Base-by-base conservation (phyloP, 2,888 invertebrate species). In the Macropis europaea region DNA sequence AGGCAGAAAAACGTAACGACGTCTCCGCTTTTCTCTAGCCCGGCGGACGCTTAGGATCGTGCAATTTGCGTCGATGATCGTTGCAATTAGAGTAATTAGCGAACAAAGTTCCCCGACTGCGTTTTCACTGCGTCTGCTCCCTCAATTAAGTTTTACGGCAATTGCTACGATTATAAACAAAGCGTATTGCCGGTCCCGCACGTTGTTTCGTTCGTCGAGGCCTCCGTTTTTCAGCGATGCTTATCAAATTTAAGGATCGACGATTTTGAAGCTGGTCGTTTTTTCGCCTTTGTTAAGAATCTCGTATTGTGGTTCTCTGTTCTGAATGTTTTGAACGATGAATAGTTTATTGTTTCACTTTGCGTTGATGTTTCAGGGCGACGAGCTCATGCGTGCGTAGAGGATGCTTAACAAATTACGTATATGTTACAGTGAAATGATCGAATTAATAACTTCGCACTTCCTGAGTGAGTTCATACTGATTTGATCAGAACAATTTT, bases 21-120 rank as follows among this genome's bases (percentile, higher is more conserved):
- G 52, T 28, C 17, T 34, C 15, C 7, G 13, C 7, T 22, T 26
- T 13, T 7, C 36, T 32, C 13, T n/a, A n/a, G n/a, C n/a, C n/a
- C 3, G 24, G n/a, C 6, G 11, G 32, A 11, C 63, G 11, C n/a
- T n/a, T 22, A 11, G 13, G 24, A 42, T 7, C 30, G 13, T 42
- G 24, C 52, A 36, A 38, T 52, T 59, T 38, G 53, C 45, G 26
- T 32, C 52, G 24, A 47, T 28, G 47, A 53, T 34, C 40, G 32
- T 15, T 7, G 53, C 40, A 61, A 67, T 61, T 61, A 60, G 38
- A 32, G 32, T 40, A 67, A 60, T 53, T 67, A 32, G 24, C 15
- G 52, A 17, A 22, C 11, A 34, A 60, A 32, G 9, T 47, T 30
- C n/a, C 24, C 15, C 7, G 4, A 11, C n/a, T n/a, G n/a, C 19